Evolutionary conservation across 1,140 invertebrate genomes (phyloP).

Genomic region (Diachasma alloeum): DNA sequence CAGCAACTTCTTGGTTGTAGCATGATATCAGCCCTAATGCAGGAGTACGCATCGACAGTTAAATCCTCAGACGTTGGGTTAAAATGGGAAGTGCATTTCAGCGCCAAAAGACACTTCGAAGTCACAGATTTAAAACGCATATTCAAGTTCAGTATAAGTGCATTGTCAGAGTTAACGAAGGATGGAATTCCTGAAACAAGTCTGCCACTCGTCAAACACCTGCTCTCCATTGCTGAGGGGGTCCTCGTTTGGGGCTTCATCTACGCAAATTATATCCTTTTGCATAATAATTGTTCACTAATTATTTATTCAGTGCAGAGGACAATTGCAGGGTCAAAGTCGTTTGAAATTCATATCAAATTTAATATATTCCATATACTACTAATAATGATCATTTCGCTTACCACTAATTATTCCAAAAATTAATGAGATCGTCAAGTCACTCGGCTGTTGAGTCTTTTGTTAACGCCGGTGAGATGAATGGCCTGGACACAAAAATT

Average conservation of each 20-base stretch:
- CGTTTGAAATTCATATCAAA: no score
- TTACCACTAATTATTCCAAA: no score
- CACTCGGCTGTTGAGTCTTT: no score
- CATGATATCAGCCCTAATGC: constrained; percentile 81
- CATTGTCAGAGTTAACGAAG: constrained; percentile 69
- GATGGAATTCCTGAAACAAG: constrained; percentile 66
- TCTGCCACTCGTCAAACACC: constrained; percentile 69
- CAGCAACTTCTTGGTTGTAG: constrained; percentile 81
- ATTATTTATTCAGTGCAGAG: constrained; percentile 16
- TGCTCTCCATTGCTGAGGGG: constrained; percentile 77
- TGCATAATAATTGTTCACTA: neutral
- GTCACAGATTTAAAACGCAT: constrained; percentile 79
- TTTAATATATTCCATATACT: no score
- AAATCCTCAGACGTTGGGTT: constrained; percentile 86
- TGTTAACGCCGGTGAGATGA: no score
- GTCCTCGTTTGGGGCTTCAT: constrained; percentile 81
- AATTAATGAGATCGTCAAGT: no score
- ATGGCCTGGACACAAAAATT: no score
- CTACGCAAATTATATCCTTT: constrained; percentile 73
- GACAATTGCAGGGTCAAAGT: neutral
- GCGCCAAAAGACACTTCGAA: constrained; percentile 87
- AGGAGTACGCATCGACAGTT: constrained; percentile 87
- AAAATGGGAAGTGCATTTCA: constrained; percentile 86
- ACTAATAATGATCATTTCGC: no score
- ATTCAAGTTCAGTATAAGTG: constrained; percentile 74